Conservation (phyloP, 2,888 invertebrate genomes). For the Galerucella nymphaeae region DNA sequence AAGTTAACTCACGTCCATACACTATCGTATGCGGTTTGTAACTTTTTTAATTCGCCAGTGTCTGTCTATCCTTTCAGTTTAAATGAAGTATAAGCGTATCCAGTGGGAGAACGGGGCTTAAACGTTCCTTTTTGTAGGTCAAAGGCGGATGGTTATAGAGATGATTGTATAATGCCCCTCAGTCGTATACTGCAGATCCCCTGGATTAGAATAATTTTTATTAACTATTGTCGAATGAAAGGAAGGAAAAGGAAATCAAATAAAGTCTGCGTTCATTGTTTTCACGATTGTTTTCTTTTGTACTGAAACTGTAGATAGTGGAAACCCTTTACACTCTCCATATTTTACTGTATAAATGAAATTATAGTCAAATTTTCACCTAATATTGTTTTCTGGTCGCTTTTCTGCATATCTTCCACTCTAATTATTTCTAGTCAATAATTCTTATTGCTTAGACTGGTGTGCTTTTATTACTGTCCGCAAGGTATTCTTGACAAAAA, state of each 20-base stretch:
- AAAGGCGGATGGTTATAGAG: conserved; percentile 1
- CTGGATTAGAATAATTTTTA: neutral
- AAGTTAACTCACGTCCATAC: too few relatives aligned
- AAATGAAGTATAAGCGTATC: conserved; percentile 4
- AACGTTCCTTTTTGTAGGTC: neutral
- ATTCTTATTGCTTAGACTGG: neutral
- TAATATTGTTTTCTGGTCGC: neutral
- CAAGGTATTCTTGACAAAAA: too few relatives aligned
- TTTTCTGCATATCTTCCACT: neutral
- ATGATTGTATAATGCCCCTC: neutral
- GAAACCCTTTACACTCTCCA: too few relatives aligned
- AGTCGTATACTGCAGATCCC: neutral
- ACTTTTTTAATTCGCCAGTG: conserved; percentile 37
- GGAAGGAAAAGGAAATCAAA: neutral
- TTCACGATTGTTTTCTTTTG: neutral
- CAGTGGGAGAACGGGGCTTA: neutral
- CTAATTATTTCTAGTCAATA: neutral
- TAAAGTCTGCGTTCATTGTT: neutral
- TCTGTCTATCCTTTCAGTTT: conserved; percentile 5
- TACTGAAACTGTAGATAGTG: neutral
- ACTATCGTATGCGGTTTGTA: too few relatives aligned
- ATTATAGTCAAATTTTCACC: neutral
- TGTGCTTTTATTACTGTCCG: neutral
- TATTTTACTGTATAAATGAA: neutral
- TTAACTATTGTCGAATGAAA: neutral